These are phyloP conservation scores for Pagetopsis macropterus DNA, from an alignment of 2,797 vertebrate species.

Conservation along the genomic window DNA sequence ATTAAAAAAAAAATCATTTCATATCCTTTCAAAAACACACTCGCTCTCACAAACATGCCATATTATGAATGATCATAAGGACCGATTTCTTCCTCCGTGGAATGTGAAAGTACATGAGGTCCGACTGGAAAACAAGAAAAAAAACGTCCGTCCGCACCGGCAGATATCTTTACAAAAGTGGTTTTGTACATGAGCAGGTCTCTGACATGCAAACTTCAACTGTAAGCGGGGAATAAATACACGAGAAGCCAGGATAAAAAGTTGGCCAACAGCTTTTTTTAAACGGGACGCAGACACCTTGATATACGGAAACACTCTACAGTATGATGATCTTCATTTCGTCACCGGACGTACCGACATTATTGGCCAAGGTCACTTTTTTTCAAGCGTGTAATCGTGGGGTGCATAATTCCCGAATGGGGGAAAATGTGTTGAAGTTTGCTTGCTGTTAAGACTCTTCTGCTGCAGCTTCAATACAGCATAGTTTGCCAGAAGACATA, in stretches of 20 bases:
- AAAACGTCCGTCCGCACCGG: constrained; percentile 24
- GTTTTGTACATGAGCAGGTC: constrained; percentile 60
- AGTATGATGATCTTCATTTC: constrained; percentile 39
- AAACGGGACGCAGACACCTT: constrained; percentile 41
- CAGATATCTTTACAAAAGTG: constrained; percentile 41
- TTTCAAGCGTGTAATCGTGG: constrained; percentile 59
- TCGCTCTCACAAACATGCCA: constrained; percentile 43
- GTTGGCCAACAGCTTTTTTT: constrained; percentile 30
- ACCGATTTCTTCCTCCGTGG: constrained; percentile 54
- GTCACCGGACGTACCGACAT: constrained; percentile 64
- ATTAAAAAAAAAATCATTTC: constrained; percentile 41
- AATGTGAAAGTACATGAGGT: constrained; percentile 76
- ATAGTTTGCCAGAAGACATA: constrained; percentile 51
- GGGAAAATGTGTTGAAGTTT: constrained; percentile 49
- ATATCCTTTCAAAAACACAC: constrained; percentile 47
- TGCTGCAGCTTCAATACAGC: constrained; percentile 61
- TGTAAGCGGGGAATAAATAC: constrained; percentile 68
- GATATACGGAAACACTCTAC: constrained; percentile 58
- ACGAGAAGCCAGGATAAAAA: constrained; percentile 25
- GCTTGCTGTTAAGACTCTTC: constrained; percentile 40
- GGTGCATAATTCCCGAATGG: constrained; percentile 47
- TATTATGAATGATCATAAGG: constrained; percentile 37
- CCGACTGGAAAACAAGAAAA: constrained; percentile 38
- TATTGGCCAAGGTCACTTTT: constrained; percentile 80
- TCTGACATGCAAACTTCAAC: constrained; percentile 75